These are phyloP conservation scores for Morpho achilles DNA, from an alignment of 2,888 invertebrate species.

Conservation along the genomic window DNA sequence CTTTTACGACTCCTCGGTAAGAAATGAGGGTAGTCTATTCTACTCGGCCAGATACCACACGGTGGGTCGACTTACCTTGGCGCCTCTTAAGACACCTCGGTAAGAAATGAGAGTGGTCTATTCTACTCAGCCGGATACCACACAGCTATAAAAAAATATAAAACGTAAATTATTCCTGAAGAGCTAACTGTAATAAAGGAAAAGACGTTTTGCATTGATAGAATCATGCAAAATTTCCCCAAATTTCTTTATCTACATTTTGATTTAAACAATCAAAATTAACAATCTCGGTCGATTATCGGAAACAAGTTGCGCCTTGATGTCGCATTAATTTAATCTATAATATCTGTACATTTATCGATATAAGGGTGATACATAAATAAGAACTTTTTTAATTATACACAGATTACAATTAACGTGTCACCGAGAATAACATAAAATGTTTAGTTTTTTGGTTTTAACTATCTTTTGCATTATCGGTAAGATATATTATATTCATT, in stretches of 20 bases:
- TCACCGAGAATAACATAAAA: conserved; percentile 16
- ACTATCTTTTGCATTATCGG: conserved; percentile 31
- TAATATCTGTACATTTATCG: conserved; percentile 17
- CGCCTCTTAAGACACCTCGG: too few species aligned
- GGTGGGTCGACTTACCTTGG: too few species aligned
- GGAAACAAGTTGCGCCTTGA: conserved; percentile 15
- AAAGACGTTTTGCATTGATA: too few species aligned
- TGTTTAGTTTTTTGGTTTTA: conserved; percentile 29
- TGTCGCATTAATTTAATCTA: conserved; percentile 22
- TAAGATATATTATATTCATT: conserved; percentile 23
- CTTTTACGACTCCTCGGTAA: too few species aligned
- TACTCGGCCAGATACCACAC: too few species aligned
- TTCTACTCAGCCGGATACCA: too few species aligned
- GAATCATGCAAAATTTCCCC: too few species aligned
- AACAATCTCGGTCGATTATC: conserved; percentile 14
- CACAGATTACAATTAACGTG: conserved; percentile 5
- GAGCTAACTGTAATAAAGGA: too few species aligned
- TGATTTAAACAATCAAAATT: conserved; percentile 9
- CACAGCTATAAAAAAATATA: neutral
- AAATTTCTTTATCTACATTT: conserved; percentile 11
- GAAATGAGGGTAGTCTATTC: too few species aligned
- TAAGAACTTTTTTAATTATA: conserved; percentile 12
- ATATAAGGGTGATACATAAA: conserved; percentile 21
- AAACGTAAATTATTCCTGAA: too few species aligned
- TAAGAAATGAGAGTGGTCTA: too few species aligned